Base-by-base conservation (phyloP, 2,797 vertebrate species). In the Malurus leucopterus region DNA sequence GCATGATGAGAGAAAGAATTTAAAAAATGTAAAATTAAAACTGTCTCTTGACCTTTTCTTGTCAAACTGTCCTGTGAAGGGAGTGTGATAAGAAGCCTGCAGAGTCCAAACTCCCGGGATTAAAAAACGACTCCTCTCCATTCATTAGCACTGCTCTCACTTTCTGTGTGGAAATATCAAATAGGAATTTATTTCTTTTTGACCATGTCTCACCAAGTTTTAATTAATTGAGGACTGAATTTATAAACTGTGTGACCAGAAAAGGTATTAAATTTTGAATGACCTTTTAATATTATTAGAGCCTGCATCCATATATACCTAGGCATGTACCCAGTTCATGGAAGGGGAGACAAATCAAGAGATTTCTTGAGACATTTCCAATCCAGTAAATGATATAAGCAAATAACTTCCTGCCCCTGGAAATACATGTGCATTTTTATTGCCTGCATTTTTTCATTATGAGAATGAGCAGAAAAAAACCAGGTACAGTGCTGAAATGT, bases 21-120 rank as follows among this genome's bases (percentile, higher is more conserved):
- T 76, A 3, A 95, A 93, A 93, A 91, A 95, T 93, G 92, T 74
- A 65, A 79, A 91, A 84, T 76, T 74, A 73, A 84, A 96, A 91
- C 93, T 88, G 85, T 87, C 93, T 90, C 86, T 91, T 89, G 85
- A 89, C 88, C 91, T 85, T 83, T 87, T 92, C 84, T 67, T 79
- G 68, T 41, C 77, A 27, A 61, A 71, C 70, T 89, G 17, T 22
- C 71, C 76, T 78, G 58, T 54, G 82, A 36, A 70, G 53, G 70
- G 36, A 91, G 47, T 10, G 9, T 22, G 90, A 94, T 91, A 94
- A 92, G 86, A 22, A 83, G 72, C 36, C 79, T 51, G 75, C 23
- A 34, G 79, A 71, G 72, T 43, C 54, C 70, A 70, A 89, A 34
- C 68, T 68, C 24, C 43, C 41, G 73, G 79, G 47, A 22, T 68